Percentiles rank a stretch among this genome's conserved stretches.
phyloP scores from a whole-genome alignment of 2,888 invertebrate species.

The Machimus atricapillus region DNA sequence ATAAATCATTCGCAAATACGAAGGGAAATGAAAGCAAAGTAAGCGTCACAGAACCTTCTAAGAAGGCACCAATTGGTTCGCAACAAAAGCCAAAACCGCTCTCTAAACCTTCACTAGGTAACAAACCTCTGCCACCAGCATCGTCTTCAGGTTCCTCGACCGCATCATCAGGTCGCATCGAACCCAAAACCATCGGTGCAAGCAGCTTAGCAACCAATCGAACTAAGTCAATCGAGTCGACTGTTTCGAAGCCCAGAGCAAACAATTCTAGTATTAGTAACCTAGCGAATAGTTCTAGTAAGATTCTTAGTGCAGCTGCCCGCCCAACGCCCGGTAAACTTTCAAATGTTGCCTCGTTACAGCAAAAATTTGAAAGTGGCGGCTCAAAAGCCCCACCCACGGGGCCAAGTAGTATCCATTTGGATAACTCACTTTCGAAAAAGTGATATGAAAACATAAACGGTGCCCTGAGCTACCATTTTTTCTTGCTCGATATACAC shows the following conservation, averaged over 20 bases:
- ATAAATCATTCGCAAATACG: neutral
- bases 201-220: slow-evolving; percentile 27
- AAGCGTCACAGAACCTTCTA: neutral
- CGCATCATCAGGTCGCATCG: neutral
- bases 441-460: slow-evolving; percentile 24
- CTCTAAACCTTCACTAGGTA: slow-evolving; percentile 52
- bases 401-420: neutral
- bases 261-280: slow-evolving; percentile 41
- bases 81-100: slow-evolving; percentile 51
- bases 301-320: slow-evolving; percentile 51
- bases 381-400: neutral
- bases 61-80: neutral
- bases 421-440: slow-evolving; percentile 18
- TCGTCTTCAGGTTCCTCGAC: slow-evolving; percentile 8
- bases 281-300: slow-evolving; percentile 36
- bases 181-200: slow-evolving; percentile 32
- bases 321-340: slow-evolving; percentile 65
- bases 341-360: slow-evolving; percentile 78
- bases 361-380: slow-evolving; percentile 77
- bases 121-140: slow-evolving; percentile 43
- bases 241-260: slow-evolving; percentile 4
- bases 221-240: slow-evolving; percentile 29
- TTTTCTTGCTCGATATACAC: neutral
- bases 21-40: neutral
- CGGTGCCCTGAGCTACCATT: neutral